phyloP scores from a whole-genome alignment of 2,888 invertebrate species.

The Anticlea derivata region DNA sequence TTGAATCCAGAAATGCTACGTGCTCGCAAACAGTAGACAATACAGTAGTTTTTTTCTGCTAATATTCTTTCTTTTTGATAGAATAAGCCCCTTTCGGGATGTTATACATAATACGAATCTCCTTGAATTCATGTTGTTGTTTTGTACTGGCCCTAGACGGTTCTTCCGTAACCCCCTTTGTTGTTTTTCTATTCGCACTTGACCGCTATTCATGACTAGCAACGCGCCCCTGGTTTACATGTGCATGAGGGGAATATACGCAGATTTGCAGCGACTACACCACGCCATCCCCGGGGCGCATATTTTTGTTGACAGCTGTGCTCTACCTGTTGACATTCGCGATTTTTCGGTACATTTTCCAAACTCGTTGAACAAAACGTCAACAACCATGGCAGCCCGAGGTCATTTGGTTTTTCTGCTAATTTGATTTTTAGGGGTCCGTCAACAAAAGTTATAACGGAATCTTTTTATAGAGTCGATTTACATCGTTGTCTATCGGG shows the following conservation, averaged over 20 bases:
- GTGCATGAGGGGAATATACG: conserved; percentile 17
- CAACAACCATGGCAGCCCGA: neutral
- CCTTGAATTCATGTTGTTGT: too few relatives aligned
- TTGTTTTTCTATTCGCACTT: conserved; percentile 16
- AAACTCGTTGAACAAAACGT: neutral
- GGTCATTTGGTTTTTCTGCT: too few relatives aligned
- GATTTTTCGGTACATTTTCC: conserved; percentile 13
- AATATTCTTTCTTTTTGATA: too few relatives aligned
- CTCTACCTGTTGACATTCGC: conserved; percentile 24
- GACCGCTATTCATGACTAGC: conserved; percentile 22
- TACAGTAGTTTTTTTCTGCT: too few relatives aligned
- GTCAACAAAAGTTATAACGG: too few relatives aligned
- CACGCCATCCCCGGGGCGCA: conserved; percentile 17
- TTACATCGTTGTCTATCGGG: too few relatives aligned
- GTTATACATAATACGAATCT: too few relatives aligned
- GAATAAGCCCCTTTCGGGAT: too few relatives aligned
- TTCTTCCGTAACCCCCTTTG: conserved; percentile 12
- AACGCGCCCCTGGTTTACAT: conserved; percentile 16
- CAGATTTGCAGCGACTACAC: conserved; percentile 14
- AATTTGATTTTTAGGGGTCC: too few relatives aligned
- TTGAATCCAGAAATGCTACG: too few relatives aligned
- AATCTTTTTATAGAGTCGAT: too few relatives aligned
- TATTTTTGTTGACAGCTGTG: conserved; percentile 27
- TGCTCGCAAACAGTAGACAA: too few relatives aligned
- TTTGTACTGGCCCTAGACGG: conserved; percentile 3